A percentile compares a stretch with the other conserved stretches of the same genome.
Conservation (phyloP, 2,888 invertebrate species). For the Drosophila bunnanda region DNA sequence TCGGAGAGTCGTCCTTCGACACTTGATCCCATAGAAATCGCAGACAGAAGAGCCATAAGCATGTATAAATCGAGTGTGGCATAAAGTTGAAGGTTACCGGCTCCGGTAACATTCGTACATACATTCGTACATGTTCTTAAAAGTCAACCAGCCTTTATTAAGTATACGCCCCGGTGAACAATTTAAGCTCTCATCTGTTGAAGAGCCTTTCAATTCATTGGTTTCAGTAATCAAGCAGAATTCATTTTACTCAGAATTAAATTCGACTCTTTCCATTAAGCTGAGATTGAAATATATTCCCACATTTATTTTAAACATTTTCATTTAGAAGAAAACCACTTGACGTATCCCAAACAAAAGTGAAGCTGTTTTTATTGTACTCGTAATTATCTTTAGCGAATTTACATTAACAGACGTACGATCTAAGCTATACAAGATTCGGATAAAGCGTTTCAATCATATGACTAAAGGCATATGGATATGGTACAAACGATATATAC, state of each 20-base stretch:
- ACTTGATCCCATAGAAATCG: constrained; percentile 21
- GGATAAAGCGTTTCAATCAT: constrained; percentile 70
- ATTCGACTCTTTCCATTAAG: background rate
- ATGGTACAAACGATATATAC: constrained; percentile 47
- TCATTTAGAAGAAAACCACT: background rate
- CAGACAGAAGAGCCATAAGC: constrained; percentile 4
- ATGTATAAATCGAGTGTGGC: constrained; percentile 1
- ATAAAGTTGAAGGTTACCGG: constrained; percentile 4
- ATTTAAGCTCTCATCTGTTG: constrained; percentile 21
- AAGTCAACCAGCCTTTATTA: constrained; percentile 18
- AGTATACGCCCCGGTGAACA: constrained; percentile 37
- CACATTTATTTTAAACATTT: background rate
- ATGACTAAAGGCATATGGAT: constrained; percentile 54
- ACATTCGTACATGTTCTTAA: constrained; percentile 1
- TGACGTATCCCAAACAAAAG: constrained; percentile 64
- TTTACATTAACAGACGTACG: constrained; percentile 51
- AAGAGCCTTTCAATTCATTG: constrained; percentile 19
- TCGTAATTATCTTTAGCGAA: constrained; percentile 39
- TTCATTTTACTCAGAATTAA: background rate
- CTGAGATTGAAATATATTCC: background rate
- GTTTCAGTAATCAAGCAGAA: background rate
- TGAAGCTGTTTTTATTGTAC: constrained; percentile 70
- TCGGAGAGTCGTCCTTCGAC: constrained; percentile 4
- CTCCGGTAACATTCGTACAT: background rate
- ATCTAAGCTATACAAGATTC: constrained; percentile 64